Percentiles rank a stretch among this genome's conserved stretches.
Evolutionary conservation across 2,113 vertebrate species (phyloP).

Genomic region (Chaetodon trifascialis): DNA sequence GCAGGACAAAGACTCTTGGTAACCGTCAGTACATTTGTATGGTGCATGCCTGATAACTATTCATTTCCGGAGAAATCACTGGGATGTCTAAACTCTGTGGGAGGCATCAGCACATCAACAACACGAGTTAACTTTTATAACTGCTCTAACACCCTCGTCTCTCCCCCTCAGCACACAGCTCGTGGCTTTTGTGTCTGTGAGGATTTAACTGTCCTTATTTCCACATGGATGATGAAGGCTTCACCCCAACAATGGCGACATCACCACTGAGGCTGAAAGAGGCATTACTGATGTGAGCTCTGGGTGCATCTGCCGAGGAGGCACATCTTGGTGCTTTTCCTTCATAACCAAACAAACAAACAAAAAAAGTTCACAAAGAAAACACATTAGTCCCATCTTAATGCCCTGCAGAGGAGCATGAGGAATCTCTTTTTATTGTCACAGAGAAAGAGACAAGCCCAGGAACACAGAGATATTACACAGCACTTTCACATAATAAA

Average conservation of each 20-base stretch:
- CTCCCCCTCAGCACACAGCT: background rate
- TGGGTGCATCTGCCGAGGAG: background rate
- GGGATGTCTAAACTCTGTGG: constrained; percentile 8
- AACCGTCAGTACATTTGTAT: background rate
- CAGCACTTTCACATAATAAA: constrained; percentile 64
- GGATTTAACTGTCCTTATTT: background rate
- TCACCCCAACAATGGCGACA: background rate
- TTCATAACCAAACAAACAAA: constrained; percentile 13
- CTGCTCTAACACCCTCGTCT: background rate
- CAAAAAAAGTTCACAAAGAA: constrained; percentile 24
- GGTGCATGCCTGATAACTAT: constrained; percentile 1
- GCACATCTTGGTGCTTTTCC: background rate
- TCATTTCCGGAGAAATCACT: background rate
- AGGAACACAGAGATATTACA: constrained; percentile 33
- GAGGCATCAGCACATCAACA: background rate
- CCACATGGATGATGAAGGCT: constrained; percentile 13
- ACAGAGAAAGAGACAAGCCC: constrained; percentile 26
- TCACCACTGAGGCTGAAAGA: constrained; percentile 13
- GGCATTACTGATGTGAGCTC: constrained; percentile 20
- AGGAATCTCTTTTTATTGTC: constrained; percentile 34
- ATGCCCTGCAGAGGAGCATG: constrained; percentile 8
- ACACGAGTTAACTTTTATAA: constrained; percentile 10
- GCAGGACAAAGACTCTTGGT: background rate
- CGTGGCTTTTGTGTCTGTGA: background rate
- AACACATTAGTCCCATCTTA: constrained; percentile 33